Evolutionary conservation across 2,797 vertebrate genomes (phyloP).

Genomic region (Picus viridis): DNA sequence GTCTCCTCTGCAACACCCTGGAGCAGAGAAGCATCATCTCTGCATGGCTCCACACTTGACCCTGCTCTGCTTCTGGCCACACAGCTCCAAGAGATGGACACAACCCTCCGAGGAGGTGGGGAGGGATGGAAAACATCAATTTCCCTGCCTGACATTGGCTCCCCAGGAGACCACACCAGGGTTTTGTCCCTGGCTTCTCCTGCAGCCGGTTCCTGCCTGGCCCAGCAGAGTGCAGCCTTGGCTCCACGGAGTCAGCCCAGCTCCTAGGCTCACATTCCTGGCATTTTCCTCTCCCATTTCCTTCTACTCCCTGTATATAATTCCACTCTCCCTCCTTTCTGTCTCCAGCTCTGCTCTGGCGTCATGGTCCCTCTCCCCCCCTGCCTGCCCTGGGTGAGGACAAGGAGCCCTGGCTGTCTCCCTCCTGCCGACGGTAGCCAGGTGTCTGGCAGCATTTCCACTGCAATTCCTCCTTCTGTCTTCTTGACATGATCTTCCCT

Average conservation of each 20-base stretch:
- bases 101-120: too few species aligned
- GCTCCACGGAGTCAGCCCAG: background rate
- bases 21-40: background rate
- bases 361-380: background rate
- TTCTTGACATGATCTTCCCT: constrained; percentile 16
- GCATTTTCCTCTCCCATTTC: constrained; percentile 62
- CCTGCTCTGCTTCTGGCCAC: background rate
- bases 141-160: background rate
- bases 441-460: background rate
- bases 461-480: constrained; percentile 40
- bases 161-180: background rate
- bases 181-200: background rate
- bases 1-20: background rate
- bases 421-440: background rate
- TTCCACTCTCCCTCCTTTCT: constrained; percentile 39
- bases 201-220: background rate
- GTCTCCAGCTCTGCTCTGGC: background rate
- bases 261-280: constrained; percentile 53
- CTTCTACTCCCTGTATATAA: constrained; percentile 47
- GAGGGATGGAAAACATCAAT: background rate
- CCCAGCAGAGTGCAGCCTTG: background rate
- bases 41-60: fast-evolving
- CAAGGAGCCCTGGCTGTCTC: background rate
- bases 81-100: too few species aligned
- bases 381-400: background rate